Evolutionary conservation across 2,797 vertebrate genomes (phyloP), one percentile per base, ranked within the genome.

Genomic region (Tinamus major): DNA sequence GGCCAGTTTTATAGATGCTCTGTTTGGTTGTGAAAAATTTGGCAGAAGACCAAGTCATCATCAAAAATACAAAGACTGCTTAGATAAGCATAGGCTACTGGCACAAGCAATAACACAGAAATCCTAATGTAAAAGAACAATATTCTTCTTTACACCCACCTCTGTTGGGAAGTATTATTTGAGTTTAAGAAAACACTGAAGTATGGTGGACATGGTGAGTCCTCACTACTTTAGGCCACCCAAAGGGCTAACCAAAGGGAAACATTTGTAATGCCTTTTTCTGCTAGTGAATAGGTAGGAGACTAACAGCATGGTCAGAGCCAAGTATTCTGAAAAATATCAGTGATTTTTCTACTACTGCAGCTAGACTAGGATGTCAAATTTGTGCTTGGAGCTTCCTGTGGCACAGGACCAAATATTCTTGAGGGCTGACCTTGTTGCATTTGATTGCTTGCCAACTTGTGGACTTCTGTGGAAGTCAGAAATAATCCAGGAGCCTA

Each of bases 161-260:
- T 88, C 77, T 74, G 59, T 81, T 68, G 89, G 87, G 74, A 88
- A 90, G 79, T 76, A 59, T 10, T 10, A 62, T 93, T 87, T 89
- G 93, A 68, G 33, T 19, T 86, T 90, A 29, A 69, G 82, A 85
- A 92, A 77, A 79, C 76, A 69, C 37, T n/a, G 77, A 87, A 6
- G 39, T 90, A 4, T 39, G 77, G 37, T 17, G 55, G 51, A 31
- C 88, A 59, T 17, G 29, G 16, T 23, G 49, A 81, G 72, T 81
- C 42, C 37, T 88, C 48, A 35, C 14, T 48, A 42, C 10, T 5
- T 78, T 88, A 84, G 55, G 6, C 7, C 92, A 16, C 76, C 35
- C 33, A n/a, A 72, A 69, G 46, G 59, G 55, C 58, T 89, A 87
- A 53, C 59, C 46, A 41, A 85, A 64, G 56, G 19, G 27, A 76